Conservation (phyloP, 2,797 vertebrate genomes). For the Poecilia picta region DNA sequence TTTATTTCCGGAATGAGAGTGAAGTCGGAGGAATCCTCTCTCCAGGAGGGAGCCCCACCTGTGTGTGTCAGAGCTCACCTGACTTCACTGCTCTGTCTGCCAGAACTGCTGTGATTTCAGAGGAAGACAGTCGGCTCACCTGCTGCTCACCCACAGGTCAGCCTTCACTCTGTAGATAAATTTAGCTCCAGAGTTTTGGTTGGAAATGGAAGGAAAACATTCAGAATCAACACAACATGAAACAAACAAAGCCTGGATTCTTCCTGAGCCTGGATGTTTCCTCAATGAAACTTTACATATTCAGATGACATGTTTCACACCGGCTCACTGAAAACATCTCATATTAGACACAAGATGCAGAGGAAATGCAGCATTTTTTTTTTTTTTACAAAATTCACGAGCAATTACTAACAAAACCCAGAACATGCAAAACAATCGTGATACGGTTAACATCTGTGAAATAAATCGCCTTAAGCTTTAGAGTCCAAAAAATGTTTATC, state of each 20-base stretch:
- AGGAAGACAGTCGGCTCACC: neutral
- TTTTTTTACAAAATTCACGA: neutral
- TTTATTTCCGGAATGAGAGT: neutral
- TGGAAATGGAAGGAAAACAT: neutral
- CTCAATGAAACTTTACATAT: neutral
- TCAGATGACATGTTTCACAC: neutral
- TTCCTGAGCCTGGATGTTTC: neutral
- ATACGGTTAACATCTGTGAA: neutral
- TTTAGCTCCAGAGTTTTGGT: neutral
- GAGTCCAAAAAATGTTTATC: conserved; percentile 1
- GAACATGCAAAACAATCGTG: neutral
- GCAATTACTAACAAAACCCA: neutral
- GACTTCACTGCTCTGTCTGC: conserved; percentile 11
- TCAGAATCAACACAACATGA: neutral
- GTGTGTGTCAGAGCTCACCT: conserved; percentile 26
- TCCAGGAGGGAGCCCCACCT: neutral
- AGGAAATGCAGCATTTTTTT: too few relatives aligned
- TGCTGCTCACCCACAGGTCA: neutral
- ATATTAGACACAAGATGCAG: neutral
- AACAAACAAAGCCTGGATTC: neutral
- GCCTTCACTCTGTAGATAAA: neutral
- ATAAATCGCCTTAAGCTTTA: conserved; percentile 8
- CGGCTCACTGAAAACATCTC: too few relatives aligned
- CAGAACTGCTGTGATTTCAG: neutral
- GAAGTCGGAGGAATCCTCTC: neutral